Percentiles rank a stretch among this genome's conserved stretches.
These are phyloP conservation scores for Caenorhabditis angaria DNA, from an alignment of 2,888 invertebrate species.

Conservation along the genomic window DNA sequence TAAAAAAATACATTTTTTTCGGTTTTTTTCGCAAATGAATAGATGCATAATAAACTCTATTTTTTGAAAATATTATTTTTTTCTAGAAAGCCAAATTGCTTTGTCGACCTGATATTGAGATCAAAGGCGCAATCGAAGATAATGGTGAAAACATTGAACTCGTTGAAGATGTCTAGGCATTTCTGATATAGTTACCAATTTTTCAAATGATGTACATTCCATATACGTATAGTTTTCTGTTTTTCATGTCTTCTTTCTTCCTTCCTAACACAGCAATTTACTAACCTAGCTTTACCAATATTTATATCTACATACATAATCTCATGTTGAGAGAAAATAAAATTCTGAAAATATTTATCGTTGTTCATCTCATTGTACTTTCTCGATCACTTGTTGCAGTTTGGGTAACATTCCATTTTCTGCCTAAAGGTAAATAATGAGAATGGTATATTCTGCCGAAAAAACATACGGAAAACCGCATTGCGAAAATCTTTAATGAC, in stretches of 20 bases:
- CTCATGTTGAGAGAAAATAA: neutral
- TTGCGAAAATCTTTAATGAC: too few species aligned
- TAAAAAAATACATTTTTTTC: too few species aligned
- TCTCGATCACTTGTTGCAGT: too few species aligned
- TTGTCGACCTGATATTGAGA: conserved; percentile 68
- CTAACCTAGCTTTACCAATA: neutral
- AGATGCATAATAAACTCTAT: neutral
- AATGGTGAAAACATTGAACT: conserved; percentile 32
- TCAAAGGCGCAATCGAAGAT: conserved; percentile 33
- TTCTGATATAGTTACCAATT: neutral
- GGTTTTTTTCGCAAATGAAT: too few species aligned
- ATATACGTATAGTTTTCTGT: neutral
- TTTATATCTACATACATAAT: neutral
- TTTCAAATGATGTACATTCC: conserved; percentile 4
- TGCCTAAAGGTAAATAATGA: too few species aligned
- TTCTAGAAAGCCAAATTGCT: conserved; percentile 69
- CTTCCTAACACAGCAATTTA: neutral
- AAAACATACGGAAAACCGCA: too few species aligned
- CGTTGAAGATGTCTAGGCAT: conserved; percentile 17
- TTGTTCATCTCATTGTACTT: neutral
- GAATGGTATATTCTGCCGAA: too few species aligned
- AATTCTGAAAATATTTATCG: neutral
- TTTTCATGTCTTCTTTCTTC: neutral
- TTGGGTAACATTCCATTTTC: neutral
- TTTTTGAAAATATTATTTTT: neutral